These are phyloP conservation scores for Camptogramma bilineatum DNA, from an alignment of 2,888 invertebrate species.

Conservation along the genomic window DNA sequence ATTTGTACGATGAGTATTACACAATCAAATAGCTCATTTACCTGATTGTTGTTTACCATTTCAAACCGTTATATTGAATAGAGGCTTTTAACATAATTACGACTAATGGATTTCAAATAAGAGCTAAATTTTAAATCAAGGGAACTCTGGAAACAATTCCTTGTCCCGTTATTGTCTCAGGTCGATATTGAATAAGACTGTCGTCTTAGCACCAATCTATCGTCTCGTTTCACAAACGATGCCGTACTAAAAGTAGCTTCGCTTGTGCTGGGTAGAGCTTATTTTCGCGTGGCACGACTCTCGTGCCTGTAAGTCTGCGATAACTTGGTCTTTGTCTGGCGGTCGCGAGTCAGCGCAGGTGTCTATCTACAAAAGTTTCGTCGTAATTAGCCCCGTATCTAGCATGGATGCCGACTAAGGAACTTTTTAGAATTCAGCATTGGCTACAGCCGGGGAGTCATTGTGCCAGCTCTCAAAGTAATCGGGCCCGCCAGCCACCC, in stretches of 20 bases:
- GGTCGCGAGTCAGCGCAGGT: slow-evolving; percentile 80
- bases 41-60: slow-evolving; percentile 33
- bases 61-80: slow-evolving; percentile 40
- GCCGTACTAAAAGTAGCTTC: slow-evolving; percentile 57
- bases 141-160: slow-evolving; percentile 54
- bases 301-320: slow-evolving; percentile 77
- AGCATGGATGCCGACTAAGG: slow-evolving; percentile 77
- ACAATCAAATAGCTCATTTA: slow-evolving; percentile 22
- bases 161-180: slow-evolving; percentile 62
- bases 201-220: slow-evolving; percentile 66
- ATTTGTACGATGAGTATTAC: slow-evolving; percentile 16
- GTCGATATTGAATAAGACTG: slow-evolving; percentile 71
- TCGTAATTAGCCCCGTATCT: slow-evolving; percentile 83
- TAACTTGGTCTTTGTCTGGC: slow-evolving; percentile 83
- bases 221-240: slow-evolving; percentile 50
- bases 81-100: slow-evolving; percentile 54
- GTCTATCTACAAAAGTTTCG: slow-evolving; percentile 84
- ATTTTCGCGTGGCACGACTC: slow-evolving; percentile 55
- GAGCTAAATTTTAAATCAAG: slow-evolving; percentile 55
- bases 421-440: slow-evolving; percentile 82
- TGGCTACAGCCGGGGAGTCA: slow-evolving; percentile 78
- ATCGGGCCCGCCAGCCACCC: slow-evolving; percentile 79
- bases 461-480: slow-evolving; percentile 82
- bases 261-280: slow-evolving; percentile 55
- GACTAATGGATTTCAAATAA: slow-evolving; percentile 55